Base-by-base conservation (phyloP, 1,140 invertebrate species). In the Tribolium castaneum region DNA sequence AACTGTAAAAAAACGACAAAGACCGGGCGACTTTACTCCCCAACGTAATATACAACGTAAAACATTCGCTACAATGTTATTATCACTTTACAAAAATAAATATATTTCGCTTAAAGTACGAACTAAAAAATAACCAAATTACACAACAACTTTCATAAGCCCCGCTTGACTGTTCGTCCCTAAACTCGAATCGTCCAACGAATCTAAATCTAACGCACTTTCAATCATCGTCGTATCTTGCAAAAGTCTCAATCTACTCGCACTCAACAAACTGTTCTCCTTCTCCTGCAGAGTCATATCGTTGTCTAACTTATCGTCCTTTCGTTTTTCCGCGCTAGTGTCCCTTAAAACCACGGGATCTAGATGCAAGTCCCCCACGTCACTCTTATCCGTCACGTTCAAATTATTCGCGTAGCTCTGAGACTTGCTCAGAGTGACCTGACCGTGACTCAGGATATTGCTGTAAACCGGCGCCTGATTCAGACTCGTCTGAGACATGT, bases 181-280 rank as follows among this genome's bases (percentile, higher is more conserved):
- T 52, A 86, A 82, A 80, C 85, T 91, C 0, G 90, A 89, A 52
- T 92, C 93, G 84, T 93, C 92, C 70, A 94, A 87, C 75, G 94
- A 94, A 86, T 96, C 95, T 75, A 96, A 89, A 88, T 96, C 95
- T 72, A 96, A 88, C 6, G 94, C 94, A 19, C 94, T 94, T 82
- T 95, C 94, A 82, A 95, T 95, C 94, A 96, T 95, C 4, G 94
- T 95, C 10, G 93, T 94, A 85, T 95, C 93, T 82, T 94, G 93
- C 74, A 95, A 88, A 78, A 95, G 87, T 80, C 92, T 89, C 81
- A 95, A 88, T 79, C 91, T 89, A 83, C 91, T 93, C 1, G 91
- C 91, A 78, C 88, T 89, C 71, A 86, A 83, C 78, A 84, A 79
- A 77, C 79, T 83, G 56, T 86, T 87, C 59, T 86, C 86, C 72